A percentile compares a stretch with the other conserved stretches of the same genome.
Evolutionary conservation across 2,888 invertebrate species (phyloP).

Genomic region (Timema cristinae): DNA sequence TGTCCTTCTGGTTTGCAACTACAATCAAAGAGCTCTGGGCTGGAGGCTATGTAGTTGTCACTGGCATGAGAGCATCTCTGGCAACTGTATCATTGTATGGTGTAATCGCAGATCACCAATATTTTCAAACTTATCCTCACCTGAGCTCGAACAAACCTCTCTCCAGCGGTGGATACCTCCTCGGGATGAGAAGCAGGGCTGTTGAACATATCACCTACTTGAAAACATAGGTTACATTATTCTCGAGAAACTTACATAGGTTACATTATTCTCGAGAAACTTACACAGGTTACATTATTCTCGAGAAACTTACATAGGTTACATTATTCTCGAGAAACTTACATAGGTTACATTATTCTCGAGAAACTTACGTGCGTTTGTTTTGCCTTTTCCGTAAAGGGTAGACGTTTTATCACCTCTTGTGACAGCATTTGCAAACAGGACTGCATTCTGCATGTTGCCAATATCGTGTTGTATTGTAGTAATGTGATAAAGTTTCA

Average conservation of each 20-base stretch:
- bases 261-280: too few relatives aligned
- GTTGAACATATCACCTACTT: background rate
- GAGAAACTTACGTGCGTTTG: background rate
- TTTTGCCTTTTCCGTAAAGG: background rate
- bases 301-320: too few relatives aligned
- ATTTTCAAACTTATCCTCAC: background rate
- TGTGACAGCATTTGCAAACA: background rate
- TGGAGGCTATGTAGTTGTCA: constrained; percentile 1
- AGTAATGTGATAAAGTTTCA: background rate
- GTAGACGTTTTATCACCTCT: constrained; percentile 1
- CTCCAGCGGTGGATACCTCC: background rate
- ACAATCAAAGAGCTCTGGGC: background rate
- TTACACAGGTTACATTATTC: too few relatives aligned
- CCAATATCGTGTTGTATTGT: background rate
- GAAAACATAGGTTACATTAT: background rate
- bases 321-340: too few relatives aligned
- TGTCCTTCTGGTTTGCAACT: background rate
- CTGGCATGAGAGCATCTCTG: background rate
- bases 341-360: background rate
- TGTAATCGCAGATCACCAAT: background rate
- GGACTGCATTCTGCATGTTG: background rate
- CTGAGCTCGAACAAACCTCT: background rate
- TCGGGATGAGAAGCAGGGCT: background rate
- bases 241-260: too few relatives aligned
- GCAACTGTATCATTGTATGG: background rate